Evolutionary conservation across 2,888 invertebrate genomes (phyloP), one percentile per base, ranked within the genome.

Genomic region (Amitus sp.): DNA sequence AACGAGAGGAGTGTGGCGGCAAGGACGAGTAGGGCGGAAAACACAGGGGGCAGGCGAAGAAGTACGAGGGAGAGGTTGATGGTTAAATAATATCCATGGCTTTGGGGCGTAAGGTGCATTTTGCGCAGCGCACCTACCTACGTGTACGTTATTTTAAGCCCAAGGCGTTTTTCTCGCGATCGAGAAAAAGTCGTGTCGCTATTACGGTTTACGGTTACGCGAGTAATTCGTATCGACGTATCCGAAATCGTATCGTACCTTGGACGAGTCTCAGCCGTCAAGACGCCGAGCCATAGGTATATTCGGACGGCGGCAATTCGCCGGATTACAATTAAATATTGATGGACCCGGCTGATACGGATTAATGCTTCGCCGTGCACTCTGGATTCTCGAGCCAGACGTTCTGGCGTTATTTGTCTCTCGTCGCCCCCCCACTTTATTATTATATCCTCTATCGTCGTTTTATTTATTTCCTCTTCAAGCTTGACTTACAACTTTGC

Each of bases 291-390:
- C 34, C 53, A 13, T 33, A 43, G 45, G 39, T 53, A 43, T 47
- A n/a, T n/a, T 58, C 46, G 59, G 57, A 61, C 57, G 53, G 62
- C 52, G 65, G 76, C 77, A 76, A 79, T 78, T 74, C 74, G 66
- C 71, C 64, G 71, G 77, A 82, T 80, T 80, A 77, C 75, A 76
- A 79, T 82, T 81, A 81, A 82, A 81, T 76, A 82, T 82, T 80
- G 76, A 82, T 75, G 71, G 70, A 66, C 56, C 61, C 59, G 71
- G 68, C 70, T 79, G 81, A 80, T 81, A 79, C 76, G 78, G 81
- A 82, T 82, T 81, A 79, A 82, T 81, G 81, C 73, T 69, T 69
- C 65, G 68, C 57, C 62, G 52, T 59, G 56, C 64, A 47, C 65
- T n/a, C n/a, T 43, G 57, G 53, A 60, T 66, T 56, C 66, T 70